These are phyloP conservation scores for Thamnophis sirtalis DNA, from an alignment of 2,113 vertebrate genomes.

Conservation along the genomic window DNA sequence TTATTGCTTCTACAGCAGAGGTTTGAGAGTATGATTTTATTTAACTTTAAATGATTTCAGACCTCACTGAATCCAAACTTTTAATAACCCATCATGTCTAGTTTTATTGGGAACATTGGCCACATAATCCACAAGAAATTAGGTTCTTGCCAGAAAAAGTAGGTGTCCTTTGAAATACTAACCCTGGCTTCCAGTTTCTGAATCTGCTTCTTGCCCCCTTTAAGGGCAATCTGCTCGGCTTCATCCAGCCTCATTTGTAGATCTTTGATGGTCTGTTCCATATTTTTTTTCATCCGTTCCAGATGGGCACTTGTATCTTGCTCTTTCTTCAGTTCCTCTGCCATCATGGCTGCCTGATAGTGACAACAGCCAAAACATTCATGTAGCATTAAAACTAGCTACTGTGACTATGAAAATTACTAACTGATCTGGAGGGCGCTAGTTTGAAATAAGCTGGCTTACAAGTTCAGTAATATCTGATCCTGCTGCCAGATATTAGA, in stretches of 20 bases:
- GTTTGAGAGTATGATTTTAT: neutral
- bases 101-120: neutral
- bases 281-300: slow-evolving; percentile 94
- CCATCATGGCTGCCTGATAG: slow-evolving; percentile 90
- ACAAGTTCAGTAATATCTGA: neutral
- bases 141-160: neutral
- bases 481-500: neutral
- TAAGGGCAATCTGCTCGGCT: slow-evolving; percentile 90
- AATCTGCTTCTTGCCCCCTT: slow-evolving; percentile 93
- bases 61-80: neutral
- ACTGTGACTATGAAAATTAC: neutral
- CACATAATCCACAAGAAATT: neutral
- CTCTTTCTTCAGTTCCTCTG: slow-evolving; percentile 94
- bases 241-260: slow-evolving; percentile 89
- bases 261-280: slow-evolving; percentile 93
- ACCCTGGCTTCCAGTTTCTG: slow-evolving; percentile 93
- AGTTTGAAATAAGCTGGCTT: neutral
- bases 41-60: neutral
- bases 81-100: neutral
- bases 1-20: neutral
- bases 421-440: neutral
- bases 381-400: neutral
- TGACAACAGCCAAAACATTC: neutral
- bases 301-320: slow-evolving; percentile 87
- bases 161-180: neutral